Conservation (phyloP, 2,888 invertebrate genomes). For the Ectobius pallidus region DNA sequence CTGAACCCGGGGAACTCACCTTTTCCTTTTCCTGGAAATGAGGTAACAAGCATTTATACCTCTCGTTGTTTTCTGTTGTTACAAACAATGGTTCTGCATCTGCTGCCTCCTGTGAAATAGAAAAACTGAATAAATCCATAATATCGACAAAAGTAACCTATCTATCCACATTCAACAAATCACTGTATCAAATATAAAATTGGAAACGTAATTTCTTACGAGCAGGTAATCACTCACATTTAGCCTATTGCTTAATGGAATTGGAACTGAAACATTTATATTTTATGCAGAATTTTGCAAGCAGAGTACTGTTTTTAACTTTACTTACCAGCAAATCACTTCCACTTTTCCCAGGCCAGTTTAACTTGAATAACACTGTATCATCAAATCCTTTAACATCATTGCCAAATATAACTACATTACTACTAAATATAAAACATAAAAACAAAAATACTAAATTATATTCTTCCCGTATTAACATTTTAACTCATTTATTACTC, state of each 20-base stretch:
- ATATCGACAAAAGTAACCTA: neutral
- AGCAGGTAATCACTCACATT: too few relatives aligned
- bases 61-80: conserved; percentile 78
- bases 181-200: neutral
- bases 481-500: neutral
- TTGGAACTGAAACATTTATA: too few relatives aligned
- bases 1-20: conserved; percentile 45
- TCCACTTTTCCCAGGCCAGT: conserved; percentile 69
- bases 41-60: conserved; percentile 83
- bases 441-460: neutral
- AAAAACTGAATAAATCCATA: neutral
- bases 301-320: too few relatives aligned
- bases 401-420: neutral
- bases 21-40: conserved; percentile 57
- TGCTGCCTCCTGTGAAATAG: conserved; percentile 32
- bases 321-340: conserved; percentile 54
- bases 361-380: conserved; percentile 77
- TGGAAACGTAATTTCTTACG: neutral
- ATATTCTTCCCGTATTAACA: neutral
- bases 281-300: too few relatives aligned
- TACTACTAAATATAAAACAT: neutral
- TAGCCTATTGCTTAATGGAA: too few relatives aligned
- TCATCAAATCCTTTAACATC: conserved; percentile 83
- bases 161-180: neutral
- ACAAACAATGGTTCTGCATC: conserved; percentile 68